These are phyloP conservation scores for Leptopilina drosophilae DNA, from an alignment of 2,888 invertebrate species.

Conservation along the genomic window DNA sequence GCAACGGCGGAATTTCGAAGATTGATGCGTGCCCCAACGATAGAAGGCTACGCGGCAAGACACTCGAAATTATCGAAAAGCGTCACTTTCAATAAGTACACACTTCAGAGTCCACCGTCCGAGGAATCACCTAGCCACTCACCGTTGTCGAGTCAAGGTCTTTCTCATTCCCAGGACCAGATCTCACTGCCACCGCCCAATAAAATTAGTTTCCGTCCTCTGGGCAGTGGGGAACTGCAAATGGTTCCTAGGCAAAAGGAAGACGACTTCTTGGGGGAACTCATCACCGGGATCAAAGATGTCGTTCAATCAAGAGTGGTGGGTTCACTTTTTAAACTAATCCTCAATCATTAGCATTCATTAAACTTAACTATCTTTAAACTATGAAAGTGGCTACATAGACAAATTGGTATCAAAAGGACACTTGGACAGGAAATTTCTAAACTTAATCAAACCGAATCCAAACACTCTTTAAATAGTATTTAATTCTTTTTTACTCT, in stretches of 20 bases:
- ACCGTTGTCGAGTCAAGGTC: constrained; percentile 59
- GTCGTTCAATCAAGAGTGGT: constrained; percentile 84
- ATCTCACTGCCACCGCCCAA: constrained; percentile 72
- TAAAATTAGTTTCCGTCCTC: constrained; percentile 74
- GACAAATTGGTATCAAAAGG: too few relatives aligned
- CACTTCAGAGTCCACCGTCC: constrained; percentile 87
- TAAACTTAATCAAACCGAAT: too few relatives aligned
- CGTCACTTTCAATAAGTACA: constrained; percentile 91
- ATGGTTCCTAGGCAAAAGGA: constrained; percentile 77
- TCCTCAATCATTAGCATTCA: not conserved
- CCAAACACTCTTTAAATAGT: too few relatives aligned
- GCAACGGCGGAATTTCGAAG: constrained; percentile 82
- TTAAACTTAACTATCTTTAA: too few relatives aligned
- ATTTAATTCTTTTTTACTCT: too few relatives aligned
- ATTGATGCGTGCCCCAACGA: constrained; percentile 88
- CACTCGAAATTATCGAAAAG: constrained; percentile 93
- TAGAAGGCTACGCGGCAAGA: constrained; percentile 92
- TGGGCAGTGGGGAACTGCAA: constrained; percentile 70
- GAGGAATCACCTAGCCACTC: constrained; percentile 65
- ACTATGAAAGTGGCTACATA: too few relatives aligned
- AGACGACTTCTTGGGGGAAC: constrained; percentile 89
- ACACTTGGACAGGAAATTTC: too few relatives aligned
- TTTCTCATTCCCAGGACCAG: constrained; percentile 63
- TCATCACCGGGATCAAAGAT: constrained; percentile 88
- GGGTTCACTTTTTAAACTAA: constrained; percentile 57